phyloP scores from a whole-genome alignment of 2,113 vertebrate genomes.

The Spheniscus mendiculus region DNA sequence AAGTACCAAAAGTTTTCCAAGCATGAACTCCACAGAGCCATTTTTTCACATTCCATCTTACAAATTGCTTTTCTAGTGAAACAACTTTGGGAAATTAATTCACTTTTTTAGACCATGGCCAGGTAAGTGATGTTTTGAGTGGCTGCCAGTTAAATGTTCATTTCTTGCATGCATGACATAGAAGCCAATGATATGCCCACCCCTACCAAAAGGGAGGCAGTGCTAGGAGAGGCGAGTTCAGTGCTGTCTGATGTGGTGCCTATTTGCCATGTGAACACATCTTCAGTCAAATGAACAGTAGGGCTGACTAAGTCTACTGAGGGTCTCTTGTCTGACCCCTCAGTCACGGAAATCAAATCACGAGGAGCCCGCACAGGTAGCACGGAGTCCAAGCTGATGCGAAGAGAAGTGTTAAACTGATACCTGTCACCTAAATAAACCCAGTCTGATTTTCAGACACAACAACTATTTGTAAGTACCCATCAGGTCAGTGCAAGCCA shows the following conservation, averaged over 20 bases:
- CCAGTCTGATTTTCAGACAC: not conserved
- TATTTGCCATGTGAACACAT: not conserved
- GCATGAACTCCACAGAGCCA: not conserved
- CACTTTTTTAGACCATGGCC: not conserved
- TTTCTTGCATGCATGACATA: not conserved
- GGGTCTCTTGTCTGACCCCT: not conserved
- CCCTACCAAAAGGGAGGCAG: not conserved
- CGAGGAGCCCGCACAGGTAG: not conserved
- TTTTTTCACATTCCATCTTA: not conserved
- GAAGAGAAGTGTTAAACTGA: not conserved
- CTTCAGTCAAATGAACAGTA: not conserved
- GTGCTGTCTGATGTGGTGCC: accelerated
- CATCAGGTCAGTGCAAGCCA: not conserved
- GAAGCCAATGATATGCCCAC: not conserved
- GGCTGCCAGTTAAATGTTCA: not conserved
- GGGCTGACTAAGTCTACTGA: not conserved
- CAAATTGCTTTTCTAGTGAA: not conserved
- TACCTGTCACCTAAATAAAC: not conserved
- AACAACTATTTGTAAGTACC: not conserved
- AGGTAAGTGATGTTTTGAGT: not conserved
- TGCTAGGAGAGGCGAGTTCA: not conserved
- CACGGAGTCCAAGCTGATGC: not conserved
- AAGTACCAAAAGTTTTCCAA: not conserved
- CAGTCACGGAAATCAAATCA: not conserved
- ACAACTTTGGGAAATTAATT: not conserved